Evolutionary conservation across 1,140 invertebrate species (phyloP), one percentile per base, ranked within the genome.

Genomic region (Polyergus mexicanus): DNA sequence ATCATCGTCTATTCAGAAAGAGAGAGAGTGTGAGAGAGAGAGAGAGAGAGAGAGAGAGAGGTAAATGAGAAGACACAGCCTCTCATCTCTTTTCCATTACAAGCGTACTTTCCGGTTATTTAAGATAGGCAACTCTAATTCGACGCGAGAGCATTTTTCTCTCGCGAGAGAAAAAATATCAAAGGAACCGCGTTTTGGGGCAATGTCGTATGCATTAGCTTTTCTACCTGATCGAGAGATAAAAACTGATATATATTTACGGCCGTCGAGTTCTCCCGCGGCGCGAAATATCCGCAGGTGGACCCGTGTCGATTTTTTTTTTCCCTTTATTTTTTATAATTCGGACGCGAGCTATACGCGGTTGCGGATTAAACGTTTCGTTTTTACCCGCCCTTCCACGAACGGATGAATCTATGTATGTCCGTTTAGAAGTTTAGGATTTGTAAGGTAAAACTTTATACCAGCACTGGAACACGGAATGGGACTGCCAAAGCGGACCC

Each of bases 381-480:
- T 19, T 44, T 71, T 72, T 72, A 22, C 16, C 32, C 47, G 38
- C 65, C 58, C 66, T 80, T 69, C 8, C 63, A 22, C 63, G n/a
- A n/a, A 51, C 32, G 32, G 54, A 71, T 44, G 47, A 38, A 60
- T 32, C 47, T 22, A 35, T 81, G 32, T 22, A 35, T 81, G 32
- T 38, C 35, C 51, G 78, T 25, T 71, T 35, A 44, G 16, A 41
- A 81, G 66, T 81, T 72, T 72, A 60, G 38, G 11, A 38, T 81
- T 81, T 81, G 54, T 58, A 69, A 71, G 11, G 19, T 60, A 60
- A 51, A 51, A 58, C 78, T 81, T 81, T 72, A 58, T 44, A 81
- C 25, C 38, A 44, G 32, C 32, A 25, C 3, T n/a, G 28, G 41
- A 8, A 51, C 32, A 32, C 25, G 54, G 4, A 69, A 71, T 47